These are phyloP conservation scores for Neogobius melanostomus DNA, from an alignment of 2,113 vertebrate genomes.

Conservation along the genomic window DNA sequence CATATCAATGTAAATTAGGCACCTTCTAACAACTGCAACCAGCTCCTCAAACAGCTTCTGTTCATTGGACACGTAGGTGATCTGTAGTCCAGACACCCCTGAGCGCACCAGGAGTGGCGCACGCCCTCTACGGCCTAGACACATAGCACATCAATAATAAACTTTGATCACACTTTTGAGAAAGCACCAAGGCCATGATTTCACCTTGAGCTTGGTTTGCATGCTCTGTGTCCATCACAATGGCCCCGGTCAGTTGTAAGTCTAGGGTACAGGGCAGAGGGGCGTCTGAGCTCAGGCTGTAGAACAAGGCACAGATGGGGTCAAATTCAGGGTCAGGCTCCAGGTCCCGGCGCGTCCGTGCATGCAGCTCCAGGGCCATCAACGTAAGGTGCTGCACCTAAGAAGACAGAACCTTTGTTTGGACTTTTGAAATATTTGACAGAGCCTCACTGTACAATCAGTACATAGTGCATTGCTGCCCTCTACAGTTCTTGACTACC, in stretches of 20 bases:
- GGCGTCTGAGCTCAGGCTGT: slow-evolving; percentile 89
- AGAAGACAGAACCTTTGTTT: neutral
- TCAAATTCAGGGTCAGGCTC: slow-evolving; percentile 98
- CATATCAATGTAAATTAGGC: slow-evolving; percentile 13
- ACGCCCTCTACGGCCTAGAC: slow-evolving; percentile 79
- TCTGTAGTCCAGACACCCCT: slow-evolving; percentile 88
- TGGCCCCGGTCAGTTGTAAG: slow-evolving; percentile 84
- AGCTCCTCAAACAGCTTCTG: slow-evolving; percentile 92
- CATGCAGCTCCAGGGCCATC: slow-evolving; percentile 95
- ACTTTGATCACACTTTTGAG: neutral
- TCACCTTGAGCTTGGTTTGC: slow-evolving; percentile 77
- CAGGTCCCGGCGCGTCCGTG: slow-evolving; percentile 90
- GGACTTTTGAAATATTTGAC: too few species aligned
- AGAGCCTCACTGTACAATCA: too few species aligned
- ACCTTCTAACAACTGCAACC: slow-evolving; percentile 87
- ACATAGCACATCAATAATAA: neutral
- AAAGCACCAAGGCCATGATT: neutral
- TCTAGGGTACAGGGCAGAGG: slow-evolving; percentile 75
- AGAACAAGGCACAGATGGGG: slow-evolving; percentile 97
- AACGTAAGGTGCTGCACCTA: slow-evolving; percentile 93
- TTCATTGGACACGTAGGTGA: slow-evolving; percentile 90
- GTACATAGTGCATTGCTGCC: too few species aligned
- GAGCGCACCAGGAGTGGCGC: slow-evolving; percentile 92
- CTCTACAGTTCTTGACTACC: too few species aligned
- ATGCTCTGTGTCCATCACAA: slow-evolving; percentile 86